These are phyloP conservation scores for Acheta domesticus DNA, from an alignment of 2,888 invertebrate genomes.

Conservation along the genomic window DNA sequence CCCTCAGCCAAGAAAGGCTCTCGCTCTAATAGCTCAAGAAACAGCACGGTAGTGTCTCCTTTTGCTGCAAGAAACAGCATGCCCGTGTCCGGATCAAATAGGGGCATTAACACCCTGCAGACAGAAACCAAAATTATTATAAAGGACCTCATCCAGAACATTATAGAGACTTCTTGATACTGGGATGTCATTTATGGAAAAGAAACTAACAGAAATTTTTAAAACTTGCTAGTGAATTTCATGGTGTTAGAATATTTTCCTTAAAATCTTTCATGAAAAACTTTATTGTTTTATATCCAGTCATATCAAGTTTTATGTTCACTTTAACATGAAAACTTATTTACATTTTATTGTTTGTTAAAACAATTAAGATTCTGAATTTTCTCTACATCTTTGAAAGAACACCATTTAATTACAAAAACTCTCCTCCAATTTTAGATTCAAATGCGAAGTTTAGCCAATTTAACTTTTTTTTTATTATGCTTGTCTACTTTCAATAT, in stretches of 20 bases:
- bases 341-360: too few relatives aligned
- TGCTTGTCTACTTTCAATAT: too few relatives aligned
- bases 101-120: slow-evolving; percentile 76
- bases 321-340: too few relatives aligned
- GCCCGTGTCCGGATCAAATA: slow-evolving; percentile 89
- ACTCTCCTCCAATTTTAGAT: background rate
- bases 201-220: background rate
- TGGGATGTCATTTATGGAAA: background rate
- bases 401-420: slow-evolving; percentile 25
- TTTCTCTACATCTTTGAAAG: background rate
- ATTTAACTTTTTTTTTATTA: too few relatives aligned
- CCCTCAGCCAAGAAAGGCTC: slow-evolving; percentile 90
- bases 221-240: too few relatives aligned
- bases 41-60: slow-evolving; percentile 87
- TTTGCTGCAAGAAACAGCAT: slow-evolving; percentile 95
- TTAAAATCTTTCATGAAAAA: too few relatives aligned
- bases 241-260: too few relatives aligned
- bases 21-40: slow-evolving; percentile 84
- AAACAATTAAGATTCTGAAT: too few relatives aligned
- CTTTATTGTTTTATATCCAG: too few relatives aligned
- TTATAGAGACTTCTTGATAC: too few relatives aligned
- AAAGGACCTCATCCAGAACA: slow-evolving; percentile 21
- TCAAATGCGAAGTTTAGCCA: too few relatives aligned
- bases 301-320: too few relatives aligned
- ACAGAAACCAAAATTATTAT: background rate